These are phyloP conservation scores for Adrianichthys oophorus DNA, from an alignment of 2,797 vertebrate genomes.

Conservation along the genomic window DNA sequence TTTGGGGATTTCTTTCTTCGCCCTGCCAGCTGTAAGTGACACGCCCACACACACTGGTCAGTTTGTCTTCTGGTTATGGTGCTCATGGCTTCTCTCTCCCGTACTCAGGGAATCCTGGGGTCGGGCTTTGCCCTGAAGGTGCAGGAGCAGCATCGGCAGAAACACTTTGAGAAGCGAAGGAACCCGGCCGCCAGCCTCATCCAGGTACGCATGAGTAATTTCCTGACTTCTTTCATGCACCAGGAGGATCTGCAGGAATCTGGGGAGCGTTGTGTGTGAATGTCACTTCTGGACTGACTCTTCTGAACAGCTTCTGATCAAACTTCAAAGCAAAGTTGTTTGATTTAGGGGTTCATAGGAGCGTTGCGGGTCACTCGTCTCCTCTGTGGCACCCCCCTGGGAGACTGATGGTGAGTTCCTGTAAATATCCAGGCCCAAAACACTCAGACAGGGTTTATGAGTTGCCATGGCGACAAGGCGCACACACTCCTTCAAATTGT, in stretches of 20 bases:
- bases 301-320: too few species aligned
- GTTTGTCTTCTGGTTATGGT: neutral
- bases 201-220: conserved; percentile 80
- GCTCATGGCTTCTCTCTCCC: conserved; percentile 7
- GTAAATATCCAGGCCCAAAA: conserved; percentile 44
- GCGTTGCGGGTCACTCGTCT: conserved; percentile 4
- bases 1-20: conserved; percentile 98
- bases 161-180: conserved; percentile 98
- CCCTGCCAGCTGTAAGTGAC: conserved; percentile 88
- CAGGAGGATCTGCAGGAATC: conserved; percentile 19
- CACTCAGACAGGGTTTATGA: conserved; percentile 49
- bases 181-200: conserved; percentile 97
- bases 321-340: neutral
- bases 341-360: conserved; percentile 29
- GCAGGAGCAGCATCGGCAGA: conserved; percentile 97
- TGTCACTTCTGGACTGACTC: neutral
- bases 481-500: conserved; percentile 32
- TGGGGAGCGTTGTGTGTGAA: neutral
- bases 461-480: conserved; percentile 45
- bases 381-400: conserved; percentile 11
- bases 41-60: neutral
- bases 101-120: conserved; percentile 90
- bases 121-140: conserved; percentile 98
- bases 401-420: conserved; percentile 6
- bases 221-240: neutral